phyloP scores from a whole-genome alignment of 2,113 vertebrate genomes.

The Edolisoma coerulescens region DNA sequence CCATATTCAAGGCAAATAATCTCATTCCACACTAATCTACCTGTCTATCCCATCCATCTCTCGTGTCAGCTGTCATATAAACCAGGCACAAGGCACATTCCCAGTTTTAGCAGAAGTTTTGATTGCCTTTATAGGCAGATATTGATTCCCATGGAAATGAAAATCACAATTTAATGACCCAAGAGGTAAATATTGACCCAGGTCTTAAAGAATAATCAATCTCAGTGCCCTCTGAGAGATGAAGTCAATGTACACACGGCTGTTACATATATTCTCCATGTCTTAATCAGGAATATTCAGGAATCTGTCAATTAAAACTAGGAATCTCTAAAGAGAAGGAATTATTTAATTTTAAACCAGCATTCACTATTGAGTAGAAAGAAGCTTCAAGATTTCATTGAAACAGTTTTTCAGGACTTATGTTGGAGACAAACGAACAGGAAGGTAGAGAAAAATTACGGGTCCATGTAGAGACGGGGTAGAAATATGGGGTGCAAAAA shows the following conservation, averaged over 20 bases:
- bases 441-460: background rate
- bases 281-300: constrained; percentile 34
- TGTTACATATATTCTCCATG: constrained; percentile 40
- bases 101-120: background rate
- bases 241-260: background rate
- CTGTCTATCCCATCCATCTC: background rate
- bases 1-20: background rate
- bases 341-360: background rate
- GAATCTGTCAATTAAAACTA: background rate
- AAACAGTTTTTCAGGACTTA: background rate
- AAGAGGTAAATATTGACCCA: constrained; percentile 62
- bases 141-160: constrained; percentile 32
- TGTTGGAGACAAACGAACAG: background rate
- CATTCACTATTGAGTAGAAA: background rate
- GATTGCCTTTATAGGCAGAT: constrained; percentile 38
- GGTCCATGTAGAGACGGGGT: background rate
- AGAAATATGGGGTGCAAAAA: background rate
- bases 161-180: constrained; percentile 54
- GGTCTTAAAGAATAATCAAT: constrained; percentile 53
- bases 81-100: background rate
- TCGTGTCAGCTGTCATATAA: background rate
- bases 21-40: background rate
- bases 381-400: background rate
- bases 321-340: background rate
- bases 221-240: background rate